Evolutionary conservation across 2,113 vertebrate genomes (phyloP), one percentile per base, ranked within the genome.

Genomic region (Mesoclemmys tuberculata): DNA sequence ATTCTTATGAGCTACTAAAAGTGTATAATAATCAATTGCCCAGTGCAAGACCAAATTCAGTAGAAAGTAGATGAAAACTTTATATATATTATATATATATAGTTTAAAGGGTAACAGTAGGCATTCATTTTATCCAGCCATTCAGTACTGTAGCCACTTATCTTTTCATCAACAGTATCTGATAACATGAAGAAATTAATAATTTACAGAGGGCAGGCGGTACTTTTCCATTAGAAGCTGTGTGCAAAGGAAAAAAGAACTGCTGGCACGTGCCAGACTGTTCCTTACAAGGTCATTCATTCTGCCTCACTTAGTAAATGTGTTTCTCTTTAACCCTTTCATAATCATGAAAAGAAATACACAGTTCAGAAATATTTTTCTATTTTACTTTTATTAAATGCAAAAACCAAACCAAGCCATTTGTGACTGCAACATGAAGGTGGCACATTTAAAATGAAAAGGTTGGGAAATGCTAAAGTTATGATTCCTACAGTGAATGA

Each of bases 101-200:
- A 89, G 95, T 96, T 93, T 94, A 97, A 96, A 96, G 96, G 93
- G 90, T 92, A 97, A 94, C 94, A 92, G 95, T 93, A 94, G 97
- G 93, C 96, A 93, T 97, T 96, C 96, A 94, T 95, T 96, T 97
- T 94, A 84, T 68, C 88, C 84, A 96, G 95, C 95, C 96, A 97
- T 94, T 96, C 94, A 88, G 90, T 91, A 82, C 96, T 94, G 89
- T 93, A 95, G 91, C 96, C 94, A 91, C 97, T 97, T 95, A 91
- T 97, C 97, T 98, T 97, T 96, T 98, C 96, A 97, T 97, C 96
- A 95, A 90, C 1, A 3, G 68, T 97, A 97, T 98, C 98, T 96
- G 96, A 96, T 98, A 98, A 98, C 97, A 98, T 93, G 97, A 95
- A 96, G 96, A 94, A 97, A 98, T 98, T 98, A 98, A 98, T 98